A percentile compares a stretch with the other conserved stretches of the same genome.
Evolutionary conservation across 2,797 vertebrate genomes (phyloP).

Genomic region (Chlorospingus flavigularis): DNA sequence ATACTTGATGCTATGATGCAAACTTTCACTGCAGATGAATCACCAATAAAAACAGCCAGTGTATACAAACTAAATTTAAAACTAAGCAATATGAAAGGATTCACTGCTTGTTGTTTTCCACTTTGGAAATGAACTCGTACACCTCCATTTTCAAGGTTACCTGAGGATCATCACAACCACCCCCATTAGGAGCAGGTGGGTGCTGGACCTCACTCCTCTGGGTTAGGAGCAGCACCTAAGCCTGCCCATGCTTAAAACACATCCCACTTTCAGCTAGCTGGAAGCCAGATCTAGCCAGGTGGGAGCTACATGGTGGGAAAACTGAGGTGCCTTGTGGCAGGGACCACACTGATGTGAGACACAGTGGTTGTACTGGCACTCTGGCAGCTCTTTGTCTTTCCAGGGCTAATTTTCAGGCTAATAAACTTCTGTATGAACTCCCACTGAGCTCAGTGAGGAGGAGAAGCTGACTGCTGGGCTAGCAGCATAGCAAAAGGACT

Average conservation of each 20-base stretch:
- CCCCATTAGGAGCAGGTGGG: accelerated
- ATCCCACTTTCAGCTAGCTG: background rate
- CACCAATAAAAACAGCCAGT: background rate
- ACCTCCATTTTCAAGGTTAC: background rate
- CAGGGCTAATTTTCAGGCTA: background rate
- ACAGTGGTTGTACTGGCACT: background rate
- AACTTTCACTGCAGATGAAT: background rate
- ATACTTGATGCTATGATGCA: background rate
- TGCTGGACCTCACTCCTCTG: background rate
- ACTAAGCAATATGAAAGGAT: background rate
- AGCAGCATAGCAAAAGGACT: background rate
- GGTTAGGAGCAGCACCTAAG: background rate
- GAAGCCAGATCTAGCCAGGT: background rate
- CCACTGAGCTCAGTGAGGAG: background rate
- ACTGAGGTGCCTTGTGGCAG: accelerated
- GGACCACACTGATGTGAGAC: background rate
- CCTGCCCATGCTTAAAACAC: background rate
- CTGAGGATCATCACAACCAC: background rate
- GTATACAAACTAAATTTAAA: background rate
- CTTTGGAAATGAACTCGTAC: background rate
- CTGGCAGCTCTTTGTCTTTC: background rate
- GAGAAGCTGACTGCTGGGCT: background rate
- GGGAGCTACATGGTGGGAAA: background rate
- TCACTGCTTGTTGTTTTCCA: background rate
- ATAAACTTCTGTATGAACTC: background rate